A percentile compares a stretch with the other conserved stretches of the same genome.
Conservation (phyloP, 2,888 invertebrate species). For the Petrophora chlorosata region DNA sequence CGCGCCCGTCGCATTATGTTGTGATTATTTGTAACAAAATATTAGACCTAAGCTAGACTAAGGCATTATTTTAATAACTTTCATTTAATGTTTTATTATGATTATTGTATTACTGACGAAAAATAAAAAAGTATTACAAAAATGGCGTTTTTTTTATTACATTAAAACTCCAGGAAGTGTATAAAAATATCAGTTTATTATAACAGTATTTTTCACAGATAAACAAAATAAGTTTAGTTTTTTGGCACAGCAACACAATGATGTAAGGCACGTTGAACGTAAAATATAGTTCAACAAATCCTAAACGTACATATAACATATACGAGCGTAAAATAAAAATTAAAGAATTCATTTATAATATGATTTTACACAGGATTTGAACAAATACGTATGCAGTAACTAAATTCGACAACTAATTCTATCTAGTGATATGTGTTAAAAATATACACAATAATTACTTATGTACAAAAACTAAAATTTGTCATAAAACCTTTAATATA, state of each 20-base stretch:
- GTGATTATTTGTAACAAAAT: slow-evolving; percentile 73
- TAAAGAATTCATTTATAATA: no score
- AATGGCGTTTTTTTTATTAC: no score
- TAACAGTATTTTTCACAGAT: slow-evolving; percentile 22
- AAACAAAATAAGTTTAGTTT: slow-evolving; percentile 28
- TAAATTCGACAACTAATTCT: slow-evolving; percentile 6
- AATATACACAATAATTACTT: slow-evolving; percentile 2
- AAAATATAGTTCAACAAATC: slow-evolving; percentile 16
- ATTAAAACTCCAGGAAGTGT: no score
- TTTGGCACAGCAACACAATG: slow-evolving; percentile 45
- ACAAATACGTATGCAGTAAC: neutral
- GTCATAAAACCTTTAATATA: neutral
- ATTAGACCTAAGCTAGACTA: slow-evolving; percentile 57
- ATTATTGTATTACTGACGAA: slow-evolving; percentile 59
- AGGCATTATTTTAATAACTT: slow-evolving; percentile 68
- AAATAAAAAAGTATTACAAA: slow-evolving; percentile 61
- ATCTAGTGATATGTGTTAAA: slow-evolving; percentile 16
- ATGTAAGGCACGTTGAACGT: slow-evolving; percentile 26
- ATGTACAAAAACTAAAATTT: neutral
- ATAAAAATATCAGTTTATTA: slow-evolving; percentile 38
- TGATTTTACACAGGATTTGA: neutral
- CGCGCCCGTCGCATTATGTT: slow-evolving; percentile 64
- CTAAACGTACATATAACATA: neutral
- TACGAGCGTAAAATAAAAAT: no score
- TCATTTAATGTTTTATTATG: slow-evolving; percentile 70